Percentiles rank a stretch among this genome's conserved stretches.
Evolutionary conservation across 2,113 vertebrate genomes (phyloP).

Genomic region (Trachemys scripta): DNA sequence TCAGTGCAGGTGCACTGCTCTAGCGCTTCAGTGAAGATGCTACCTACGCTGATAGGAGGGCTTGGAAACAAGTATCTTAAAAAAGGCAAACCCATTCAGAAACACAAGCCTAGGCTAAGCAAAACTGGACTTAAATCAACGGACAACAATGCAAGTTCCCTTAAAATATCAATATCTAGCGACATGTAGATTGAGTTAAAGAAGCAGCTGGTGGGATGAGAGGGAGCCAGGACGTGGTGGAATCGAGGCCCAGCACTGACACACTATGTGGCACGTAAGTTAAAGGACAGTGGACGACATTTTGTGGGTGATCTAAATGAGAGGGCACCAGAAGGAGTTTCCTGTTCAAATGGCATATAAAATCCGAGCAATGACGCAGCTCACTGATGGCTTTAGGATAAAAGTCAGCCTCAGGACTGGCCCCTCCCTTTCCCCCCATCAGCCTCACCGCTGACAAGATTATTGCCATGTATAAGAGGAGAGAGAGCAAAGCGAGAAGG

Average conservation of each 20-base stretch:
- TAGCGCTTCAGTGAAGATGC: too few relatives aligned
- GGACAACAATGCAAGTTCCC: rapidly evolving
- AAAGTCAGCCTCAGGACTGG: not conserved
- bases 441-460: not conserved
- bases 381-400: not conserved
- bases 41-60: rapidly evolving
- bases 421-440: not conserved
- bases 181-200: not conserved
- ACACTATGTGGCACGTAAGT: not conserved
- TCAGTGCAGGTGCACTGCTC: not conserved
- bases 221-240: not conserved
- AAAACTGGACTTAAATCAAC: not conserved
- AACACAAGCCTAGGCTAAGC: not conserved
- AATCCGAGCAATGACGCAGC: not conserved
- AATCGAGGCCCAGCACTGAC: not conserved
- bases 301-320: not conserved
- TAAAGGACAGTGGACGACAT: rapidly evolving
- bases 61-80: not conserved
- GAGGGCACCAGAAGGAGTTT: not conserved
- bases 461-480: not conserved
- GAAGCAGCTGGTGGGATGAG: not conserved
- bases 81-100: not conserved
- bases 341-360: too few relatives aligned
- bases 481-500: not conserved
- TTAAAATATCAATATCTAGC: not conserved